Percentiles rank a stretch among this genome's conserved stretches.
These are phyloP conservation scores for Pterocles burchelli DNA, from an alignment of 2,113 vertebrate species.

Conservation along the genomic window DNA sequence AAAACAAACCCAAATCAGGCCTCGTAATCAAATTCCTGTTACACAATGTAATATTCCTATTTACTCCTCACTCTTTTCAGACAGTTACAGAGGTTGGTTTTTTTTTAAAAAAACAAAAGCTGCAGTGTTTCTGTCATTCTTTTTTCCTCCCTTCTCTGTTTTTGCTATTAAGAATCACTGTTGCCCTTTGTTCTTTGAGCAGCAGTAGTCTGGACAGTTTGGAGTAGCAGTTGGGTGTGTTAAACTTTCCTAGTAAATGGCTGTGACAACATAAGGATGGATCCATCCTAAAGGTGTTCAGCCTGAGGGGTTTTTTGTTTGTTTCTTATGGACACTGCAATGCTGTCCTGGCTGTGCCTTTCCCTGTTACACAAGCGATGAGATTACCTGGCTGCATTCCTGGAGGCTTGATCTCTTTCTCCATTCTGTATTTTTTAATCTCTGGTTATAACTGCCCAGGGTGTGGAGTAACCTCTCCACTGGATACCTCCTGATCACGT, in stretches of 20 bases:
- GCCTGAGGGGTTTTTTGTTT: not conserved
- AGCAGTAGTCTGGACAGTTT: not conserved
- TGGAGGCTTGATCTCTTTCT: not conserved
- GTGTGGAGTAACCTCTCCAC: not conserved
- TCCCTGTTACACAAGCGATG: not conserved
- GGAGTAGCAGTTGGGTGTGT: not conserved
- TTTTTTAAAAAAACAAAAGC: not conserved
- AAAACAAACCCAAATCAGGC: not conserved
- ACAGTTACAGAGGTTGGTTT: not conserved
- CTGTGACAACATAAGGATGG: not conserved
- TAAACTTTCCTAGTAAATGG: not conserved
- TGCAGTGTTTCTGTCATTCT: not conserved
- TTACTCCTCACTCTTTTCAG: not conserved
- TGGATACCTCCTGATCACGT: not conserved
- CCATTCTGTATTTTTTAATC: not conserved
- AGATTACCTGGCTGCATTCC: not conserved
- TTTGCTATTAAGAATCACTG: not conserved
- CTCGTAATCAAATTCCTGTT: slow-evolving; percentile 30
- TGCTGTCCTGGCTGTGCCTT: not conserved
- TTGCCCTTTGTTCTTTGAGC: not conserved
- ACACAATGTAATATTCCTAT: not conserved
- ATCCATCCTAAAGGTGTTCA: not conserved
- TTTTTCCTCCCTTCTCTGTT: not conserved
- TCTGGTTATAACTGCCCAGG: not conserved
- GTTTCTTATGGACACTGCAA: not conserved